phyloP scores from a whole-genome alignment of 2,888 invertebrate genomes.

The Drosophila yooni region DNA sequence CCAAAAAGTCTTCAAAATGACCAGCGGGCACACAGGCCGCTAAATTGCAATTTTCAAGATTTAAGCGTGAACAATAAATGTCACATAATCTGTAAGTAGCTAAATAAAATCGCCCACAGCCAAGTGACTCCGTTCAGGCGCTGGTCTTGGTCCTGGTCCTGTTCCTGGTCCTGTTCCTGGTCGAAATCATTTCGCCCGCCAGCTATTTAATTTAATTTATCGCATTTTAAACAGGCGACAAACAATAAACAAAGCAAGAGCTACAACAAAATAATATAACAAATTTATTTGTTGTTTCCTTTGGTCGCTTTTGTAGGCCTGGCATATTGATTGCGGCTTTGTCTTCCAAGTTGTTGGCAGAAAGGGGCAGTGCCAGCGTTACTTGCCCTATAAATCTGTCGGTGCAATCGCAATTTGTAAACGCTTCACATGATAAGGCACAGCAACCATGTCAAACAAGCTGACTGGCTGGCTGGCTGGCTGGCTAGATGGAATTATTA shows the following conservation, averaged over 20 bases:
- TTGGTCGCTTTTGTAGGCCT: slow-evolving; percentile 31
- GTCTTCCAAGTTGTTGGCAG: slow-evolving; percentile 37
- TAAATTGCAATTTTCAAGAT: slow-evolving; percentile 80
- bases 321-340: slow-evolving; percentile 72
- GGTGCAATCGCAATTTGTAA: slow-evolving; percentile 45
- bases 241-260: slow-evolving; percentile 54
- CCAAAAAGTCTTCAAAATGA: slow-evolving; percentile 32
- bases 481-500: not conserved
- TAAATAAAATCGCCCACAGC: slow-evolving; percentile 74
- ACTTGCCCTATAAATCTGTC: slow-evolving; percentile 36
- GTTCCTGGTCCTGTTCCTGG: not conserved
- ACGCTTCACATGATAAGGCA: slow-evolving; percentile 40
- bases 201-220: slow-evolving; percentile 79
- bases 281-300: slow-evolving; percentile 68
- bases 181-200: slow-evolving; percentile 15
- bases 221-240: slow-evolving; percentile 79
- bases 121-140: slow-evolving; percentile 15
- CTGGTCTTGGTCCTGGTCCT: not conserved
- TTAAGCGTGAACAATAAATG: slow-evolving; percentile 85
- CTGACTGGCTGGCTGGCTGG: not conserved
- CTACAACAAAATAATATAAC: slow-evolving; percentile 62
- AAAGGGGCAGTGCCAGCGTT: not conserved
- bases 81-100: slow-evolving; percentile 85
- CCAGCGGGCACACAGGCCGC: slow-evolving; percentile 65
- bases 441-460: not conserved